Evolutionary conservation across 2,113 vertebrate species (phyloP), one percentile per base, ranked within the genome.

Genomic region (Amphilophus citrinellus): DNA sequence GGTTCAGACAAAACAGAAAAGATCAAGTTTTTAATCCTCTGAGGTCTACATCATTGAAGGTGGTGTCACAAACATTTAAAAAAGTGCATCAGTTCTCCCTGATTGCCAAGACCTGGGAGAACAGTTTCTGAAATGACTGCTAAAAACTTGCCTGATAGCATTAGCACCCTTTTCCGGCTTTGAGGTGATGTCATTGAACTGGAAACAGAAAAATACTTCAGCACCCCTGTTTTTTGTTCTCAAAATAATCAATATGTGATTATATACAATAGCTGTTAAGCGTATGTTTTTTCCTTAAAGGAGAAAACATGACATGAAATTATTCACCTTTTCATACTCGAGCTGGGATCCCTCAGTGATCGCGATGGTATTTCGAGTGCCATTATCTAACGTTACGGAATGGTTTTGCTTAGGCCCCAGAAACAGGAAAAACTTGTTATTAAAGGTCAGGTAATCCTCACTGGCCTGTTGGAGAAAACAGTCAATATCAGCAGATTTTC

Each of bases 121-220:
- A 42, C 42, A 14, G 11, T 47, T 47, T n/a, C 68, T 44, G 24
- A 61, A 61, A 4, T 61, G 32, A 30, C 66, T 32, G 20, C 10
- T 10, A 18, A 50, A 58, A 42, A 89, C 91, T 86, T 77, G 24
- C 94, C 92, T 94, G 80, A 94, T 86, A 6, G 85, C 50, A 10
- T 95, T 94, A 1, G 13, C 62, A 0, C 94, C 93, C 79, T 93
- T 15, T 0, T 93, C 92, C 6, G 94, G 92, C 53, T 95, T 95
- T n/a, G 6, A 1, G 3, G 0, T 58, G 4, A 81, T 9, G 63
- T 93, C 91, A 0, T 0, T 0, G 13, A 93, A 93, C 94, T 94
- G 83, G 6, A 81, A 7, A 84, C 1, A 88, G 53, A 87, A 73
- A 15, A 76, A 35, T 13, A 73, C 50, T 73, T 73, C 32, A 32